phyloP scores from a whole-genome alignment of 2,113 vertebrate genomes.

The Catagonus wagneri region DNA sequence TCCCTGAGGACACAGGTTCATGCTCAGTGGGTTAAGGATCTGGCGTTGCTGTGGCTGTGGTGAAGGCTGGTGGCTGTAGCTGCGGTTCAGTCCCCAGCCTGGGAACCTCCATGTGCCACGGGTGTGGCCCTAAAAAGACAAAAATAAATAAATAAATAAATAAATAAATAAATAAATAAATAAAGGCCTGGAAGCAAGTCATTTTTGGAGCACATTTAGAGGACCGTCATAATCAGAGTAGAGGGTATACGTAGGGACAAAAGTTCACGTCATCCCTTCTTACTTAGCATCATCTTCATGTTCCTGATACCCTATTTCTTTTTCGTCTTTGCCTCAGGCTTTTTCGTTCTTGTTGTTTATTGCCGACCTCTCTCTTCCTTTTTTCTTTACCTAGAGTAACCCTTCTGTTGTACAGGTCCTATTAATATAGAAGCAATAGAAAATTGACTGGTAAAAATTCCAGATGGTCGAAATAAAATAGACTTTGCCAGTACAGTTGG shows the following conservation, averaged over 20 bases:
- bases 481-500: constrained; percentile 44
- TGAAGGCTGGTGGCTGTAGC: too few species aligned
- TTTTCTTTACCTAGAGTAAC: constrained; percentile 90
- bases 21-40: too few species aligned
- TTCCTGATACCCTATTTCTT: constrained; percentile 68
- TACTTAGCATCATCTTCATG: constrained; percentile 67
- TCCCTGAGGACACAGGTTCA: too few species aligned
- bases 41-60: too few species aligned
- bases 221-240: too few species aligned
- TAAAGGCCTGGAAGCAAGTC: too few species aligned
- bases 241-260: too few species aligned
- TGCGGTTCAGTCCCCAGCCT: too few species aligned
- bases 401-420: constrained; percentile 95
- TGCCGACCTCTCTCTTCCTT: constrained; percentile 82
- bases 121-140: too few species aligned
- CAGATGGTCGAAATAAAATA: constrained; percentile 75
- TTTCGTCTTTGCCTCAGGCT: neutral
- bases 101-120: too few species aligned
- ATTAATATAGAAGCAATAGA: constrained; percentile 94
- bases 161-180: too few species aligned
- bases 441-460: constrained; percentile 88
- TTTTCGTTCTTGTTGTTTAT: constrained; percentile 82
- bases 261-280: neutral
- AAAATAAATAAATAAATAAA: too few species aligned
- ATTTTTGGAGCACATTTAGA: neutral